Base-by-base conservation (phyloP, 2,113 vertebrate species). In the Eira barbara region DNA sequence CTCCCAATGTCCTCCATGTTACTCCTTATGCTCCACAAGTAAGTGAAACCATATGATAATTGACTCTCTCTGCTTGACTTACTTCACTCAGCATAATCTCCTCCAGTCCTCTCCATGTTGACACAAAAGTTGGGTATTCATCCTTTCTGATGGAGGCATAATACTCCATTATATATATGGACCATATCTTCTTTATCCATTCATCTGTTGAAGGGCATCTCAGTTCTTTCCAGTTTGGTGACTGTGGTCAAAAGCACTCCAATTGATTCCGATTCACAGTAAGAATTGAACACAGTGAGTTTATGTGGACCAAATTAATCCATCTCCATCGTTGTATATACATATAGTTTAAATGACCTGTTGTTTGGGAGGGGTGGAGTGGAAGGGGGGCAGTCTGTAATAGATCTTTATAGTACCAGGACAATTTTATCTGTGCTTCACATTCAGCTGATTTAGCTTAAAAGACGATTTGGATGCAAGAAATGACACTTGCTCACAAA, bases 311-410 rank as follows among this genome's bases (percentile, higher is more conserved):
- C 29, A 29, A 57, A 65, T 27, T 6, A 23, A 59, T 2, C 21
- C 17, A 4, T 67, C 17, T 31, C 52, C 3, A 55, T 31, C 39
- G 13, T 21, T 1, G 1, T 57, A 8, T 3, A 11, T 25, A 29
- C 1, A 14, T 76, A 29, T 5, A 4, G 27, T 61, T 76, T 84
- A 80, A 71, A n/a, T 13, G 7, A 36, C 10, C 17, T 20, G 0
- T 34, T 67, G 7, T 11, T n/a, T 67, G 29, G 9, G 23, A 89
- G 4, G 0, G 3, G 11, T 27, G 20, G 6, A 23, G 39, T 59
- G 20, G 34, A 36, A 42, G 6, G 1, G 31, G 29, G 1, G 0
- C 11, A 5, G 39, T 79, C 39, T 47, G 1, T 57, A 63, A n/a
- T 45, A 2, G 61, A 63, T 82, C 59, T 90, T 65, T 25, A 65